phyloP scores from a whole-genome alignment of 35 echinoderm and acorn worm genomes.

The Stichopus chloronotus region DNA sequence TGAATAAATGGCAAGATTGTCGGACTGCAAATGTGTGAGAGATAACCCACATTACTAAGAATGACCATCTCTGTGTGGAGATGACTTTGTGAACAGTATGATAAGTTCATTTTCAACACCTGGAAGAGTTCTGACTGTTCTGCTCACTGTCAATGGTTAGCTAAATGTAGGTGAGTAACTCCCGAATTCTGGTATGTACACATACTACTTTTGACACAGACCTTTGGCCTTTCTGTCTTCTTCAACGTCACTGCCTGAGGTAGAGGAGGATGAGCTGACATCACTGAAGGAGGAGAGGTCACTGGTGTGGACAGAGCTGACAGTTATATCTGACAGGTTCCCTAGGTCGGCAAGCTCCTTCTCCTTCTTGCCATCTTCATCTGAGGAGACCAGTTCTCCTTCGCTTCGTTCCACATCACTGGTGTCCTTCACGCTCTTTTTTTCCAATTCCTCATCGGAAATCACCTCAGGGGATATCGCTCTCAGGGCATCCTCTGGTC shows the following conservation, averaged over 20 bases:
- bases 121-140: too few species aligned
- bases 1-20: too few species aligned
- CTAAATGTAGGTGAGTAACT: too few species aligned
- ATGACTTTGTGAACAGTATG: too few species aligned
- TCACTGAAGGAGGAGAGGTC: constrained; percentile 96
- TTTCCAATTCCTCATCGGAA: constrained; percentile 49
- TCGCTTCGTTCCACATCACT: constrained; percentile 54
- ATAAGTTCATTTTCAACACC: too few species aligned
- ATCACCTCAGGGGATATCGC: constrained; percentile 37
- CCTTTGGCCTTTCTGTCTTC: constrained; percentile 59
- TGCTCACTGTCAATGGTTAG: too few species aligned
- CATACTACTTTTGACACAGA: background rate
- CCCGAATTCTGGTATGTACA: too few species aligned
- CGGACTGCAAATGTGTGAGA: too few species aligned
- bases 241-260: constrained; percentile 70
- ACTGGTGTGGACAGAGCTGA: constrained; percentile 98
- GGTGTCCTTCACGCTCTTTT: constrained; percentile 29
- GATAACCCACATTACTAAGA: too few species aligned
- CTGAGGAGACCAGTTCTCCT: constrained; percentile 9
- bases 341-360: constrained; percentile 73
- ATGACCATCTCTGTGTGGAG: too few species aligned
- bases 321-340: constrained; percentile 91
- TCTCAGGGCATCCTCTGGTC: constrained; percentile 52
- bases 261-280: constrained; percentile 82
- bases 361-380: constrained; percentile 35